A percentile compares a stretch with the other conserved stretches of the same genome.
phyloP scores from a whole-genome alignment of 2,113 vertebrate genomes.

The Ctenodactylus gundi region DNA sequence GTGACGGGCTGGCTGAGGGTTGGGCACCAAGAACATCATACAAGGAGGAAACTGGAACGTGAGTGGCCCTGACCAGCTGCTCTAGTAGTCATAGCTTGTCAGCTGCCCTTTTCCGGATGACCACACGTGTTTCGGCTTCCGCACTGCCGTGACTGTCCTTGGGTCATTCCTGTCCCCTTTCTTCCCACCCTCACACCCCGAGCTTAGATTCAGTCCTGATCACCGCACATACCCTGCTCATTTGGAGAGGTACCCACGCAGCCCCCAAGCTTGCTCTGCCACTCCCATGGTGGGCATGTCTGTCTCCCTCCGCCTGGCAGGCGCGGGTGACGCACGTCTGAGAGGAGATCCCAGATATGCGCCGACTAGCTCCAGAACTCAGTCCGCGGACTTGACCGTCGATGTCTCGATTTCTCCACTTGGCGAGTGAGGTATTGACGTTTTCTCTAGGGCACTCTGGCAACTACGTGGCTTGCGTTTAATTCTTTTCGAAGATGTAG shows the following conservation, averaged over 20 bases:
- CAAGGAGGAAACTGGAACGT: constrained; percentile 28
- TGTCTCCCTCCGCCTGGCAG: background rate
- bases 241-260: no score
- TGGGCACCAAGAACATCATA: background rate
- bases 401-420: background rate
- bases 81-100: no score
- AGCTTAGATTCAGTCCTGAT: background rate
- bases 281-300: no score
- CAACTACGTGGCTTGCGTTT: background rate
- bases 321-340: background rate
- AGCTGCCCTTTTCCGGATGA: background rate
- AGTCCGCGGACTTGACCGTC: background rate
- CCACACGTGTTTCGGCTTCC: background rate
- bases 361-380: background rate
- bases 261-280: no score
- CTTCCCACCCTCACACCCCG: background rate
- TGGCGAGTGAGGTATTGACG: background rate
- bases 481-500: background rate
- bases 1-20: background rate
- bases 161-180: background rate
- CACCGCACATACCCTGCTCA: background rate
- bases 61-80: no score
- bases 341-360: background rate
- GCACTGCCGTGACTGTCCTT: background rate
- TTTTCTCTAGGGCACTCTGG: background rate